Evolutionary conservation across 1,140 invertebrate genomes (phyloP), one percentile per base, ranked within the genome.

Genomic region (Drosophila ercepeae): DNA sequence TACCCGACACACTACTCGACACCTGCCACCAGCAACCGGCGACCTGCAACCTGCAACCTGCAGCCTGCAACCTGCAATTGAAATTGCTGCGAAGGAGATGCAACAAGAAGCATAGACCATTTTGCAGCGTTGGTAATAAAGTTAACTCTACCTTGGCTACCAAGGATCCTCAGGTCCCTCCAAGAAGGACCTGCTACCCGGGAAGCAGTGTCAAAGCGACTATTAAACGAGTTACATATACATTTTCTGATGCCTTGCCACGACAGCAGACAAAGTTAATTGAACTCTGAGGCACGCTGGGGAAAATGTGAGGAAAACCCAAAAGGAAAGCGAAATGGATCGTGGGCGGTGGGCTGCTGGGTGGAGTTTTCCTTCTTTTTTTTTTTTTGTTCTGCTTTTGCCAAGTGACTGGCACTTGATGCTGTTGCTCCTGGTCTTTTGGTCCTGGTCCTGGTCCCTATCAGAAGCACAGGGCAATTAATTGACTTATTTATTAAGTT

Each of bases 401-500:
- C 59, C 58, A 71, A 67, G 49, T 63, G 51, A 41, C 59, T 54
- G 55, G 64, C 76, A 59, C 70, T 81, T 81, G 54, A 74, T 45
- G 71, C 79, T 78, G 74, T 65, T 77, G 78, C 63, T 78, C 41
- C 54, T 61, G 70, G 18, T 59, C 9, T 14, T 51, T 29, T 52
- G 67, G 57, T n/a, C n/a, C n/a, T n/a, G n/a, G n/a, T n/a, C n/a
- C n/a, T n/a, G n/a, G n/a, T n/a, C 49, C 64, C 50, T 86, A 73
- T 73, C 75, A 86, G 51, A 27, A 50, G 67, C 76, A 49, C 61
- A 45, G 72, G 68, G 72, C 76, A 84, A 84, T 84, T 84, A 84
- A 84, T 84, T 84, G 79, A 84, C 79, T 84, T 84, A 84, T 84
- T 84, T 84, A 84, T 84, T 86, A 84, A 86, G 79, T 84, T 84